Evolutionary conservation across 2,113 vertebrate species (phyloP), one percentile per base, ranked within the genome.

Genomic region (Elephantulus edwardii): DNA sequence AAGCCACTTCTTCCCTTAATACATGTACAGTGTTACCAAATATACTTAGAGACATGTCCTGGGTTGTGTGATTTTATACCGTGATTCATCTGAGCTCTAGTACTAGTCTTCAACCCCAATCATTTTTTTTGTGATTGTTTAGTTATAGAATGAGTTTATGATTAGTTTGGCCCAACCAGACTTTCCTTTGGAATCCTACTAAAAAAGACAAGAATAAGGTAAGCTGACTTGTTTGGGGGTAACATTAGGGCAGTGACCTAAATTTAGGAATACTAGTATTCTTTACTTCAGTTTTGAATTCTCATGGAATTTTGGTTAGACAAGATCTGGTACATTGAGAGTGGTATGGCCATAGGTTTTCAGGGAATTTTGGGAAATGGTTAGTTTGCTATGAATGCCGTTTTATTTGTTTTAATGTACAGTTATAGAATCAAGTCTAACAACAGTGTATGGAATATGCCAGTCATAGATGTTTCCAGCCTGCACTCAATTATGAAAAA

Each of bases 401-500:
- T 84, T 93, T 85, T 71, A 50, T 77, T 83, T 38, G 60, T 81
- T 77, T 88, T 93, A 56, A 42, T 88, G 38, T 78, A 86, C 90
- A 88, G 13, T 66, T 92, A n/a, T 78, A 78, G 44, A 74, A 17
- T 84, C 60, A 52, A 42, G 10, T 81, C n/a, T 68, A 50, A 95
- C 50, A 94, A 85, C 6, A 46, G 6, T 74, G 2, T 88, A 50
- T 60, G 44, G 38, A 90, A 38, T 56, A 26, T 87, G 14, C 62
- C 76, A 38, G 13, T 86, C 48, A 86, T 54, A 90, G 44, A 56
- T 80, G 38, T 83, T 48, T 77, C 50, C 28, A 71, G 40, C 58
- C 66, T 42, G 11, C 1, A 33, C 38, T 77, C 75, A 78, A 40
- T 79, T 13, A 24, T 81, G 87, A 77, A 78, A 30, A 38, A 85